Percentiles rank a stretch among this genome's conserved stretches.
These are phyloP conservation scores for Nesidiocoris tenuis DNA, from an alignment of 2,888 invertebrate genomes.

Conservation along the genomic window DNA sequence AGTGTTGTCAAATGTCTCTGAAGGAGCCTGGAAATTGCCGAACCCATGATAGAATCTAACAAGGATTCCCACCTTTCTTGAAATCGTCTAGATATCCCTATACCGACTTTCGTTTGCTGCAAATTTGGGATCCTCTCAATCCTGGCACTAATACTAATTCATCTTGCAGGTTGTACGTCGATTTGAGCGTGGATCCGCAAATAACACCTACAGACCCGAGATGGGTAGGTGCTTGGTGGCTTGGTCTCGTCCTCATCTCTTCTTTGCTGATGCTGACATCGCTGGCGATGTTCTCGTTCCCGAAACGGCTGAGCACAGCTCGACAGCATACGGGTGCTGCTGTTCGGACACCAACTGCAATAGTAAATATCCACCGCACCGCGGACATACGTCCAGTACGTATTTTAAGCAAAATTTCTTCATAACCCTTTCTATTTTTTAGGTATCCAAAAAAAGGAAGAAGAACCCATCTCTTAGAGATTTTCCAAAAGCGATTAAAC, in stretches of 20 bases:
- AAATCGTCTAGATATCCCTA: too few species aligned
- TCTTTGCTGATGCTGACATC: constrained; percentile 79
- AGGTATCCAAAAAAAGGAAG: constrained; percentile 22
- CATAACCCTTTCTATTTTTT: too few species aligned
- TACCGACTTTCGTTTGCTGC: too few species aligned
- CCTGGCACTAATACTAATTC: too few species aligned
- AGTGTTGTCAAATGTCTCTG: too few species aligned
- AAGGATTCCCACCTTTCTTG: too few species aligned
- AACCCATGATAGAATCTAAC: too few species aligned
- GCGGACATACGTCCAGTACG: too few species aligned
- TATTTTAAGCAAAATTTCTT: too few species aligned
- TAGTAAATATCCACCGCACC: too few species aligned
- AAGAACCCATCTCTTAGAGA: constrained; percentile 61
- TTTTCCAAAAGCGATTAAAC: constrained; percentile 74
- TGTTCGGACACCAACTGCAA: constrained; percentile 18
- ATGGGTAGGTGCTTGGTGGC: constrained; percentile 98
- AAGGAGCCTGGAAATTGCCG: too few species aligned
- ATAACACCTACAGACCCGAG: constrained; percentile 77
- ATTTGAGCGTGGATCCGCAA: constrained; percentile 71
- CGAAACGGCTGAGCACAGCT: constrained; percentile 64
- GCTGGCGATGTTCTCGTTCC: constrained; percentile 87
- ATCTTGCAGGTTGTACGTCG: constrained; percentile 68
- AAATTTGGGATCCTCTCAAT: too few species aligned
- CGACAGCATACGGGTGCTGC: constrained; percentile 43
- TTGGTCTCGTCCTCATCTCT: constrained; percentile 84